phyloP scores from a whole-genome alignment of 2,797 vertebrate species.

The Pangasius larnaudii region DNA sequence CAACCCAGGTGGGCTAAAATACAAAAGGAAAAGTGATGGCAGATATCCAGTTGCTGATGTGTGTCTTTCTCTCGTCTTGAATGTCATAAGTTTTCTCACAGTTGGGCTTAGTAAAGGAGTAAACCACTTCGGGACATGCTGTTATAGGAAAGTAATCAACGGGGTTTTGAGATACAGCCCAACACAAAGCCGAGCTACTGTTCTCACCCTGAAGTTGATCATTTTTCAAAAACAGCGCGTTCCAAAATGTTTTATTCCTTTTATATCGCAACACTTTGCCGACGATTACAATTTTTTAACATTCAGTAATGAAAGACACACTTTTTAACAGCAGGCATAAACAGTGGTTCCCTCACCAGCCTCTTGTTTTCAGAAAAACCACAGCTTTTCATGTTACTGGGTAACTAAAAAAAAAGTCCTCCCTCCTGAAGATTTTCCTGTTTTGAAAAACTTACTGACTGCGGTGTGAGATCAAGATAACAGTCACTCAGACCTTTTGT shows the following conservation, averaged over 20 bases:
- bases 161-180: not conserved
- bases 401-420: not conserved
- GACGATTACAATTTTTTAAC: not conserved
- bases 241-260: no score
- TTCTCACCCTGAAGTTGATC: not conserved
- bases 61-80: not conserved
- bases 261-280: not conserved
- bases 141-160: not conserved
- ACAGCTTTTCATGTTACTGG: not conserved
- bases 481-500: not conserved
- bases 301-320: not conserved
- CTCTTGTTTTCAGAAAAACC: not conserved
- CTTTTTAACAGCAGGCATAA: not conserved
- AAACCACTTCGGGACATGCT: not conserved
- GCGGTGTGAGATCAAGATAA: not conserved
- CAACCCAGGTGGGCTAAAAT: conserved; percentile 31
- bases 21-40: conserved; percentile 17
- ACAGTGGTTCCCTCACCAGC: not conserved
- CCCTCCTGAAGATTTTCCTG: not conserved
- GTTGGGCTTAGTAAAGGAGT: not conserved
- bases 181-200: not conserved
- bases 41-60: not conserved
- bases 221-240: no score
- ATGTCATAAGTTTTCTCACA: not conserved
- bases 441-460: not conserved